Conservation (phyloP, 2,888 invertebrate species). For the Nysson spinosus region DNA sequence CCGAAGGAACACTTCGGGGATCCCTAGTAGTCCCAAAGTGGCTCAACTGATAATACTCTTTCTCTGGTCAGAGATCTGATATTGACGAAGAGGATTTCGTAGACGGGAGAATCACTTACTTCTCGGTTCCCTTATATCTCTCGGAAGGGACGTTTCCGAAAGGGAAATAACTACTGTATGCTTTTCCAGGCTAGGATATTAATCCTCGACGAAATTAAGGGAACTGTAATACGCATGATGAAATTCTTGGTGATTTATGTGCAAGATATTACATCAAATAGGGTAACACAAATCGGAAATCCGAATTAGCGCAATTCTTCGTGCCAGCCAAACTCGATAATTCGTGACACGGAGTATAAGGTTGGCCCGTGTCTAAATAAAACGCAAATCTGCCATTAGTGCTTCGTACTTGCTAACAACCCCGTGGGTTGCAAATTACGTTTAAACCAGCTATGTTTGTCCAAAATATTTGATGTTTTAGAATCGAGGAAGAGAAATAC, state of each 20-base stretch:
- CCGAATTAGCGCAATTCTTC: too few relatives aligned
- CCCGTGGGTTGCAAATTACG: not conserved
- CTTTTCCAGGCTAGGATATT: too few relatives aligned
- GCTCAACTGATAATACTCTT: slow-evolving; percentile 31
- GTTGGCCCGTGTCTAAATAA: slow-evolving; percentile 9
- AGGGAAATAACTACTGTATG: too few relatives aligned
- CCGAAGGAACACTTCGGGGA: slow-evolving; percentile 24
- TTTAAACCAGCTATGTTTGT: not conserved
- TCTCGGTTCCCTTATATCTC: not conserved
- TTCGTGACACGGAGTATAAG: too few relatives aligned
- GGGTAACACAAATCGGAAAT: too few relatives aligned
- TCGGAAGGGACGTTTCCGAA: not conserved
- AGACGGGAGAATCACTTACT: slow-evolving; percentile 8
- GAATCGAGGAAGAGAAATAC: not conserved
- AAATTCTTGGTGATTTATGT: too few relatives aligned
- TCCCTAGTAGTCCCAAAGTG: slow-evolving; percentile 23
- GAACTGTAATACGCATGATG: too few relatives aligned
- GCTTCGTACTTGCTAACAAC: slow-evolving; percentile 6
- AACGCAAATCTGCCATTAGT: slow-evolving; percentile 3
- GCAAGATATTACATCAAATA: too few relatives aligned
- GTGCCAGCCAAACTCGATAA: too few relatives aligned
- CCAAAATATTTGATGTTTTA: not conserved
- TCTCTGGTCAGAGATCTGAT: slow-evolving; percentile 4
- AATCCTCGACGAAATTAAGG: too few relatives aligned
- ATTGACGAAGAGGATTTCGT: slow-evolving; percentile 34